Conservation (phyloP, 2,888 invertebrate genomes). For the Torymus auratus region DNA sequence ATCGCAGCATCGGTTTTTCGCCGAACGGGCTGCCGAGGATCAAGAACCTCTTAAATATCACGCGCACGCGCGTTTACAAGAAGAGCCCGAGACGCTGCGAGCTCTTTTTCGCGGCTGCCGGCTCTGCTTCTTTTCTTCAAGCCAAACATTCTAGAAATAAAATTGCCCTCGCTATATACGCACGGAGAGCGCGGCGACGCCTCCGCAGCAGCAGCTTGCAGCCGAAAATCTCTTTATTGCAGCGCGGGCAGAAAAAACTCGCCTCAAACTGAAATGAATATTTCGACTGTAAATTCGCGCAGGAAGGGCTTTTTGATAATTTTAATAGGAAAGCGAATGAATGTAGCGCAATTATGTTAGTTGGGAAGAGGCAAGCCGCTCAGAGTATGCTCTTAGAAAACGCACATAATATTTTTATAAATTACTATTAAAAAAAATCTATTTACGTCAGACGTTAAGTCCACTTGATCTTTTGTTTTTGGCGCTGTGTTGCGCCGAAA, state of each 20-base stretch:
- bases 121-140: slow-evolving; percentile 33
- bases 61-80: slow-evolving; percentile 64
- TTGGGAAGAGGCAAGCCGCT: too few species aligned
- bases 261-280: too few species aligned
- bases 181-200: slow-evolving; percentile 19
- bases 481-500: too few species aligned
- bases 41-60: slow-evolving; percentile 73
- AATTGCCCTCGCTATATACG: slow-evolving; percentile 63
- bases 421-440: too few species aligned
- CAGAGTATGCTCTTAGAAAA: too few species aligned
- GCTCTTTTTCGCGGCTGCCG: slow-evolving; percentile 61
- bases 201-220: slow-evolving; percentile 57
- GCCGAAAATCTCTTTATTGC: slow-evolving; percentile 50
- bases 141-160: slow-evolving; percentile 76
- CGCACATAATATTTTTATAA: too few species aligned
- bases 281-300: too few species aligned
- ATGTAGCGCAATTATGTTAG: too few species aligned
- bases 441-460: too few species aligned
- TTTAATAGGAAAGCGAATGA: too few species aligned
- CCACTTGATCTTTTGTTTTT: slow-evolving; percentile 19
- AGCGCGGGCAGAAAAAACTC: too few species aligned
- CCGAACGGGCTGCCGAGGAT: slow-evolving; percentile 62
- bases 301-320: too few species aligned
- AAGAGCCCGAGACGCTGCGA: slow-evolving; percentile 62
- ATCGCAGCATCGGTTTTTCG: slow-evolving; percentile 39